Evolutionary conservation across 35 echinoderm and acorn worm species (phyloP), one percentile per base, ranked within the genome.

Genomic region (Ophioderma brevispina): DNA sequence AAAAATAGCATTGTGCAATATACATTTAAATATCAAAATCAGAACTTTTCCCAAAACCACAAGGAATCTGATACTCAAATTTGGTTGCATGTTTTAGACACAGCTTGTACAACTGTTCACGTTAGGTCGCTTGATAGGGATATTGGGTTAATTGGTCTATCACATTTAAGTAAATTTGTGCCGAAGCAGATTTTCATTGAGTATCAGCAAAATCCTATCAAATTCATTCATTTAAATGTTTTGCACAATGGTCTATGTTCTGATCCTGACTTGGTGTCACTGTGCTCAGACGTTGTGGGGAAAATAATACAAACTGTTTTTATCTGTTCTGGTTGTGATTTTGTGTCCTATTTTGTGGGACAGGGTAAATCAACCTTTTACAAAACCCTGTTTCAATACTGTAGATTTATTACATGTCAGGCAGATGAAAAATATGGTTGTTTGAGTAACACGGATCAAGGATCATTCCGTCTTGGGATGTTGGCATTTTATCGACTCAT

Each of bases 401-500:
- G 81, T 30, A 13, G 37, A 30, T 91, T 91, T 18, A 86, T 91
- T 43, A 50, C 39, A 33, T 81, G 82, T 50, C 21, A 79, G 32
- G 13, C 19, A 85, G 46, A 37, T 30, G 1, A 28, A 90, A 43
- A 75, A 41, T 75, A 38, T 50, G 90, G 90, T 19, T 76, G 40
- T 32, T 78, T 91, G 11, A 34, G 56, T n/a, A 50, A 43, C 38
- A 91, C 81, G 0, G 75, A 23, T 84, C 37, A 85, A 1, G 42
- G 49, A 19, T 18, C 52, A 2, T 1, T 0, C 36, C 70, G 82
- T 1, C 37, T 78, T 15, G 82, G 76, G 0, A 30, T 85, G 1
- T 76, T 91, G 38, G 59, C 89, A 56, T 91, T 91, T 82, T 91
- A 91, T 39, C 59, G 82, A 19, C 76, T 91, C 0, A 85, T 91